Percentiles rank a stretch among this genome's conserved stretches.
Evolutionary conservation across 2,888 invertebrate genomes (phyloP).

Genomic region (Parascotia fuliginaria): DNA sequence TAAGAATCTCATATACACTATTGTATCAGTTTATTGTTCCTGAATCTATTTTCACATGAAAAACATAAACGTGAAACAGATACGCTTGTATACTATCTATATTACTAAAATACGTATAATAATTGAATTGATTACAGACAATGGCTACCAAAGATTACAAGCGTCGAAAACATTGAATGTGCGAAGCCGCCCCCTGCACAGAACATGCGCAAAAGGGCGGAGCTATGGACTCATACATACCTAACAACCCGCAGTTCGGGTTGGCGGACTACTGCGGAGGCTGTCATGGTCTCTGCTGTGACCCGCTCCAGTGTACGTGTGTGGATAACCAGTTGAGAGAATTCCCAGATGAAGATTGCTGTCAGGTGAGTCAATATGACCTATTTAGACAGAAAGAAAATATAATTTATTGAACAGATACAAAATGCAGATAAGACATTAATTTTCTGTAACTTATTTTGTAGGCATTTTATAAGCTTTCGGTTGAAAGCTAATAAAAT

Average conservation of each 20-base stretch:
- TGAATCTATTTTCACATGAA: no score
- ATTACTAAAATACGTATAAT: background rate
- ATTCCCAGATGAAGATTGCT: conserved; percentile 69
- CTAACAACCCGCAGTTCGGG: conserved; percentile 89
- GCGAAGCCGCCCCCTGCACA: conserved; percentile 67
- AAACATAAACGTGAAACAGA: no score
- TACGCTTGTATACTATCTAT: background rate
- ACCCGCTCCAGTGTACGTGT: conserved; percentile 79
- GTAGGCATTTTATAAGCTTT: no score
- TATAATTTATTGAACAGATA: no score
- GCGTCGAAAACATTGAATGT: conserved; percentile 58
- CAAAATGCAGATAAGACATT: no score
- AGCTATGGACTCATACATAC: conserved; percentile 88
- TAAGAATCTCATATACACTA: no score
- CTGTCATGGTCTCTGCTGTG: conserved; percentile 72
- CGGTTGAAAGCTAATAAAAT: no score
- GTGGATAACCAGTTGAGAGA: conserved; percentile 65
- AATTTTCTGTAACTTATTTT: no score
- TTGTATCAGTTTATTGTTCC: no score
- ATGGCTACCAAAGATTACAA: conserved; percentile 69
- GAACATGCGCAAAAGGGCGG: conserved; percentile 71
- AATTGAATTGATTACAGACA: conserved; percentile 6
- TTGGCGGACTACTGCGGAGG: conserved; percentile 70
- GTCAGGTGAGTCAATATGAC: conserved; percentile 68
- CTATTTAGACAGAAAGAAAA: no score